Evolutionary conservation across 2,113 vertebrate species (phyloP).

Genomic region (Ranitomeya variabilis): DNA sequence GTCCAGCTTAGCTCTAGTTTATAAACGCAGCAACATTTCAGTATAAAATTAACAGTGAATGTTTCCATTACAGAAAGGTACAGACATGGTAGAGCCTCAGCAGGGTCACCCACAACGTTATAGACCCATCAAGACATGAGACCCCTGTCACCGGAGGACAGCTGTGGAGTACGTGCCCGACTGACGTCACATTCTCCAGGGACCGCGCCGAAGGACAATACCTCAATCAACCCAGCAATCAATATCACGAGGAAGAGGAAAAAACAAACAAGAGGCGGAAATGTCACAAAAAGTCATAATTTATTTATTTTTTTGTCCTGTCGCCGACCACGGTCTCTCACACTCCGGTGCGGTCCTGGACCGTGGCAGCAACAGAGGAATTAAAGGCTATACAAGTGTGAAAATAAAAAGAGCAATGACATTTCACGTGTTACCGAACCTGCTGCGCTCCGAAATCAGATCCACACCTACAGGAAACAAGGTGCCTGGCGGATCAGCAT

Average conservation of each 20-base stretch:
- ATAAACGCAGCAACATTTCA: no score
- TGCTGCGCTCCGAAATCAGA: slow-evolving; percentile 70
- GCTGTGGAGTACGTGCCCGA: no score
- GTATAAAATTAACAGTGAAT: no score
- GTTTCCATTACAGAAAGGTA: no score
- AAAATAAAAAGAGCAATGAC: slow-evolving; percentile 61
- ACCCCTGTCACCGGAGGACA: no score
- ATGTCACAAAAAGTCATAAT: slow-evolving; percentile 65
- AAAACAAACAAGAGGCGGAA: neutral
- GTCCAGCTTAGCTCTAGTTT: no score
- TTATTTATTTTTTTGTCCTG: slow-evolving; percentile 60
- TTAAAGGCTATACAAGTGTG: slow-evolving; percentile 62
- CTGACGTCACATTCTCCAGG: no score
- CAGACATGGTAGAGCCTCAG: no score
- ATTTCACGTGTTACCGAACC: slow-evolving; percentile 68
- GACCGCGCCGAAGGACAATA: neutral
- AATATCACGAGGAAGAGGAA: neutral
- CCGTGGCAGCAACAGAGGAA: slow-evolving; percentile 65
- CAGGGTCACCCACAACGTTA: no score
- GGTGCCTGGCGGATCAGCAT: slow-evolving; percentile 66
- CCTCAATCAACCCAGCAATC: neutral
- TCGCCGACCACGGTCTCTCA: slow-evolving; percentile 71
- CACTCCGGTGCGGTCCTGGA: slow-evolving; percentile 73
- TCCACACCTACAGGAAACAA: slow-evolving; percentile 67
- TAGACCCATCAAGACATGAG: no score